These are phyloP conservation scores for Melanostoma scalare DNA, from an alignment of 2,888 invertebrate genomes.

Conservation along the genomic window DNA sequence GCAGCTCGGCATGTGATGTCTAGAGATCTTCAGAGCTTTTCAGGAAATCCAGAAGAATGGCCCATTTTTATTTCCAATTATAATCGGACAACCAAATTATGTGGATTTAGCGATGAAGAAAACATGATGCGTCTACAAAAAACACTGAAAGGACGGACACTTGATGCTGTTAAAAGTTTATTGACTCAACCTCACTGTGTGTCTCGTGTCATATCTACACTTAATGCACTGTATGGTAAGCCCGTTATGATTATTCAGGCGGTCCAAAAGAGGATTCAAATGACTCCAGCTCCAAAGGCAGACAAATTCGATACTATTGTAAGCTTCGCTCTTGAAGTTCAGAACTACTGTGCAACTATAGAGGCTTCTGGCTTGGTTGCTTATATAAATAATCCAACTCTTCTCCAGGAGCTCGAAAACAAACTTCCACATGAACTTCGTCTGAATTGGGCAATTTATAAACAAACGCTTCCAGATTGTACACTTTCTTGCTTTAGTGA, in stretches of 20 bases:
- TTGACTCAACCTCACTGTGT: slow-evolving; percentile 24
- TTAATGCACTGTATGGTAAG: slow-evolving; percentile 9
- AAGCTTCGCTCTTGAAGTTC: slow-evolving; percentile 9
- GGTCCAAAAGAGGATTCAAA: slow-evolving; percentile 2
- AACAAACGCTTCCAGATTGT: slow-evolving; percentile 1
- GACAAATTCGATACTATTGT: slow-evolving; percentile 16
- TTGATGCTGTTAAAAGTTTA: slow-evolving; percentile 4
- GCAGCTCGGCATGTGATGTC: slow-evolving; percentile 12
- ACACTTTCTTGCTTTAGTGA: neutral
- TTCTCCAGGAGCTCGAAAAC: slow-evolving; percentile 61
- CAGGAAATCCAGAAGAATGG: slow-evolving; percentile 11
- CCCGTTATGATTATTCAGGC: slow-evolving; percentile 13
- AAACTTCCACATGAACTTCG: slow-evolving; percentile 58
- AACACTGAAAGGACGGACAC: slow-evolving; percentile 2
- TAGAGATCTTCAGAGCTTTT: neutral
- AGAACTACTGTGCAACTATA: slow-evolving; percentile 17
- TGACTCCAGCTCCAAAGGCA: slow-evolving; percentile 11
- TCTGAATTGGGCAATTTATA: slow-evolving; percentile 59
- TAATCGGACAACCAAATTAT: slow-evolving; percentile 23
- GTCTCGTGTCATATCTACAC: slow-evolving; percentile 11
- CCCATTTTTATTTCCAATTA: slow-evolving; percentile 20
- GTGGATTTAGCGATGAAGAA: slow-evolving; percentile 8
- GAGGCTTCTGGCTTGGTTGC: slow-evolving; percentile 11
- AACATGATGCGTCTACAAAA: slow-evolving; percentile 35
- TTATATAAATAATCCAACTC: slow-evolving; percentile 55